A percentile compares a stretch with the other conserved stretches of the same genome.
Conservation (phyloP, 2,113 vertebrate genomes). For the Cichladusa arquata region DNA sequence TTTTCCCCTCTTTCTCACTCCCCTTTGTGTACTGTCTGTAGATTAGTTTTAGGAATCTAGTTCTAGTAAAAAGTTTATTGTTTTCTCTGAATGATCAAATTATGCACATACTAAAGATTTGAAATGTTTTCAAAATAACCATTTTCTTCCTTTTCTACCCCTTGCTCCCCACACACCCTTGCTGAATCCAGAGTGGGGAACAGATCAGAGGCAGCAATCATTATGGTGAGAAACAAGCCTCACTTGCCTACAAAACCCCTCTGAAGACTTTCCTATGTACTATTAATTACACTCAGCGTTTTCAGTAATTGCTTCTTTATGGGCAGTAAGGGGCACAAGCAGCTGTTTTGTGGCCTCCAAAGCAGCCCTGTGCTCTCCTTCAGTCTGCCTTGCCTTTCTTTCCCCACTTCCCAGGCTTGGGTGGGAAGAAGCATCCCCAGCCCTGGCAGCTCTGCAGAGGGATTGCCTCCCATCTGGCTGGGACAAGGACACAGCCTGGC, state of each 20-base stretch:
- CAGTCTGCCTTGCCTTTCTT: neutral
- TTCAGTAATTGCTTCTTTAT: neutral
- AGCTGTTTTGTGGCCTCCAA: fast-evolving
- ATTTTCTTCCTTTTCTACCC: neutral
- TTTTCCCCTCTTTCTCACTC: no score
- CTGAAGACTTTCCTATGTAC: neutral
- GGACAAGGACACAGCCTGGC: neutral
- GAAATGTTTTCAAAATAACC: neutral
- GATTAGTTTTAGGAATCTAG: neutral
- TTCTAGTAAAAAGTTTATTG: neutral
- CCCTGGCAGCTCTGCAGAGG: neutral
- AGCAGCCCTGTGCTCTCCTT: neutral
- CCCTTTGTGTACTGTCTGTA: slow-evolving; percentile 52
- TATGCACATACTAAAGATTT: neutral
- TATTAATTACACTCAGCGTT: neutral
- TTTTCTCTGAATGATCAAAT: neutral
- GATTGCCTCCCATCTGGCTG: fast-evolving
- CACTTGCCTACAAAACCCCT: neutral
- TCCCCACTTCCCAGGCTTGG: neutral
- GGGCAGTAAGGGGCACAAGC: neutral
- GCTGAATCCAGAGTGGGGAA: neutral
- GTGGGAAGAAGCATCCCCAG: neutral
- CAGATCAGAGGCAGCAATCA: neutral
- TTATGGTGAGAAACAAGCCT: neutral
- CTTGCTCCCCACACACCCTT: neutral